Base-by-base conservation (phyloP, 2,797 vertebrate genomes). In the Lates japonicus region DNA sequence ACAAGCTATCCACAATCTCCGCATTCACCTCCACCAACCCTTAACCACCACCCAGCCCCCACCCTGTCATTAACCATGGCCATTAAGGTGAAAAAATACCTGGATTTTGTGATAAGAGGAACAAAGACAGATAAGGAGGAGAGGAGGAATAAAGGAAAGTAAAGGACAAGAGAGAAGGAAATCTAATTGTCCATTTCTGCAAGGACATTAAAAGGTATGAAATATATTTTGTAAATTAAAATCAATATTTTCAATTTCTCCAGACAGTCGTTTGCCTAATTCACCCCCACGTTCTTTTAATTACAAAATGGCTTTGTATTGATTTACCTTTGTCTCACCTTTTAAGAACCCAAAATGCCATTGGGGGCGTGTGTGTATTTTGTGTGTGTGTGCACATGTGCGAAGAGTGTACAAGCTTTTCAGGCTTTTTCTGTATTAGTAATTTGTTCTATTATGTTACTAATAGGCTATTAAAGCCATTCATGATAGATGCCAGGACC, bases 231-330 rank as follows among this genome's bases (percentile, higher is more conserved):
- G 90, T 95, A 96, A 96, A 97, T 97, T 96, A 95, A 96, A 97
- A 97, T 97, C 96, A 96, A 97, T 98, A 97, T 92, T 97, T 97
- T 95, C 96, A 95, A 96, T 97, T 96, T 96, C 94, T 96, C 87
- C 93, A 95, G 93, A 96, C 95, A 92, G 94, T 96, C 93, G 93
- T 97, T 97, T 97, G 94, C 94, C 91, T 97, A 97, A 97, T 97
- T 97, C 95, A 94, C 91, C 93, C 59, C 90, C 93, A 95, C 91
- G 92, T 96, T 92, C 55, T 90, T 91, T 93, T 94, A 92, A 93
- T 93, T 93, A 85, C 81, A 86, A 90, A 93, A 93, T 92, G 79
- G 75, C 78, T 83, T 66, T 71, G 63, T 92, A 95, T 95, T 75
- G 92, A 95, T 94, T 89, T 75, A 75, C 87, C 77, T 92, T 92